Evolutionary conservation across 1,140 invertebrate genomes (phyloP), one percentile per base, ranked within the genome.

Genomic region (Scaptomyza hsui): DNA sequence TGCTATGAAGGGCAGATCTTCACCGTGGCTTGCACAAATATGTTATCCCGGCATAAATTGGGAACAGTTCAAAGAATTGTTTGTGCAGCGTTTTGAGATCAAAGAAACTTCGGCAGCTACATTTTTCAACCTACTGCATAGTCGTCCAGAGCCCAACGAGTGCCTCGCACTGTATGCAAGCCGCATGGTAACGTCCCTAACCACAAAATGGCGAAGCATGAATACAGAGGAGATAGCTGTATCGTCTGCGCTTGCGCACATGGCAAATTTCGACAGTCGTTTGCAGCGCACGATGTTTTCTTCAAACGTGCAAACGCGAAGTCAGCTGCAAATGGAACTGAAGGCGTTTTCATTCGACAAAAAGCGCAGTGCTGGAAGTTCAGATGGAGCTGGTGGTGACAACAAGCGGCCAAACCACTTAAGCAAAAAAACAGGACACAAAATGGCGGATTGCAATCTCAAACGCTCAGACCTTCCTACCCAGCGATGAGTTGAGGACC

Each of bases 91-190:
- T n/a, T n/a, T n/a, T 13, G 12, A n/a, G n/a, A 13, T 39, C 2
- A 5, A 13, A 2, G 13, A 4, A 21, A 21, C 19, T 21, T 21
- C 39, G 15, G 39, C 48, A 62, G 48, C 39, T 53, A 53, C 45
- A 26, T 47, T 63, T n/a, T 9, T 55, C 13, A 64, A 55, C 47
- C 21, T 64, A 13, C 29, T 64, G 61, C 15, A 44, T 21, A 21
- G 19, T 4, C 19, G 19, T 21, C 19, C 19, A 48, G 59, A 51
- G 37, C 12, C 47, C 16, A 18, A 26, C 56, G n/a, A n/a, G n/a
- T n/a, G n/a, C n/a, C n/a, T n/a, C n/a, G n/a, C n/a, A n/a, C n/a
- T n/a, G n/a, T n/a, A n/a, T n/a, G 32, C 56, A 48, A 48, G 56
- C 32, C 56, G 32, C 15, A 35, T 57, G 55, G 42, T 45, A 9